Evolutionary conservation across 2,888 invertebrate genomes (phyloP).

Genomic region (Willowsia nigromaculata): DNA sequence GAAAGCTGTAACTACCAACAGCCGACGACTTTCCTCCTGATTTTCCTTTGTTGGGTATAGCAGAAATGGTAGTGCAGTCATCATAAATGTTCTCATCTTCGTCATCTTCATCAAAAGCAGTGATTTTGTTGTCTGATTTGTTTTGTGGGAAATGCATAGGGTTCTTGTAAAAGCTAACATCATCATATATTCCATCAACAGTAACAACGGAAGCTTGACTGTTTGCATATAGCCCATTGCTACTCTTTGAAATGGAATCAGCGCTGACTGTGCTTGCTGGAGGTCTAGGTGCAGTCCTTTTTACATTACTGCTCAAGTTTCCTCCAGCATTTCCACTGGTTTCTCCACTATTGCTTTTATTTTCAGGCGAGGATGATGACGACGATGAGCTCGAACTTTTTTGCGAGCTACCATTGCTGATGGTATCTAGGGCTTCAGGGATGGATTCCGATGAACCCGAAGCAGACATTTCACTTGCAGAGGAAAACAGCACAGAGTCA

Average conservation of each 20-base stretch:
- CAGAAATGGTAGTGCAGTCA: conserved; percentile 73
- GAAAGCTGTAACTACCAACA: conserved; percentile 76
- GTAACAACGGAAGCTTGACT: conserved; percentile 39
- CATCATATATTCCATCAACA: conserved; percentile 73
- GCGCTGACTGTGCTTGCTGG: conserved; percentile 22
- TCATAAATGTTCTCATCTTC: conserved; percentile 78
- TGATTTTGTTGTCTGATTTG: background rate
- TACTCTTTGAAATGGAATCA: conserved; percentile 40
- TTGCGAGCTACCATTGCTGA: conserved; percentile 48
- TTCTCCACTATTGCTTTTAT: background rate
- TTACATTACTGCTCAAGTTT: conserved; percentile 30
- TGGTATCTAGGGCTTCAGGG: conserved; percentile 73
- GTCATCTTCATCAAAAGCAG: conserved; percentile 51
- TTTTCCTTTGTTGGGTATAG: background rate
- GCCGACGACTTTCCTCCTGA: conserved; percentile 55
- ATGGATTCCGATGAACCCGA: conserved; percentile 77
- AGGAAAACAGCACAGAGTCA: conserved; percentile 77
- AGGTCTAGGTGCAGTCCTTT: conserved; percentile 74
- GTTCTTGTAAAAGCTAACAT: conserved; percentile 68
- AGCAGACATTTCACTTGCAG: conserved; percentile 76
- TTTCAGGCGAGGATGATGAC: background rate
- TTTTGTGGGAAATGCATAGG: conserved; percentile 62
- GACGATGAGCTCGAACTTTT: conserved; percentile 13
- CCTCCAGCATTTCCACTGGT: background rate
- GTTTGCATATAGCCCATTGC: conserved; percentile 71